Base-by-base conservation (phyloP, 2,888 invertebrate genomes). In the Eupeodes latifasciatus region DNA sequence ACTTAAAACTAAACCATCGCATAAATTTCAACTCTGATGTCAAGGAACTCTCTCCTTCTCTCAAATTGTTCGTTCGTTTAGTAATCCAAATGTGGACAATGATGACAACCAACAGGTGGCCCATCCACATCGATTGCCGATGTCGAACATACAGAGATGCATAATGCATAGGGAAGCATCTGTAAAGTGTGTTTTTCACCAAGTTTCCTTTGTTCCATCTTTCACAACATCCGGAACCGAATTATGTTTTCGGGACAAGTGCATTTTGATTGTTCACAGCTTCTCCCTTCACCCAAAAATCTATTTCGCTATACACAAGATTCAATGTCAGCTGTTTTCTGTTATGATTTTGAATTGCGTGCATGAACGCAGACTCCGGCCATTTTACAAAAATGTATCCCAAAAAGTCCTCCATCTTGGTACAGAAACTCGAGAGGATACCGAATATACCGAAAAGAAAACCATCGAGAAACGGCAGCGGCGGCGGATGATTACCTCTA, bases 341-440 rank as follows among this genome's bases (percentile, higher is more conserved):
- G 81, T 88, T 88, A 69, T 88, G 85, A 85, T 84, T 75, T 14
- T 49, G 11, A 75, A 81, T 16, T 66, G 78, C 78, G 71, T 88
- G 47, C 80, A 62, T 74, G 34, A 53, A 88, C 88, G 88, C 88
- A 88, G 88, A 88, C 88, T 88, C 88, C 88, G 59, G 71, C 53
- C 36, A 44, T 75, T 67, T 61, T 71, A 55, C 53, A 19, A 11
- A 84, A 81, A 72, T 81, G 84, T 88, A 85, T 85, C 84, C 81
- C 81, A 78, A 80, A 84, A 85, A 19, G 78, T 88, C 85, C 84
- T 75, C 88, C 88, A 88, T 88, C 88, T 88, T 88, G 87, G 79
- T 75, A 83, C 76, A 75, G 76, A 71, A 66, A 67, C 40, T 84
- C 84, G 74, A 80, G 84, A 88, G 81, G 79, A 86, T 75, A 71